Evolutionary conservation across 1,140 invertebrate genomes (phyloP).

Genomic region (Drosophila pseudoobscura): DNA sequence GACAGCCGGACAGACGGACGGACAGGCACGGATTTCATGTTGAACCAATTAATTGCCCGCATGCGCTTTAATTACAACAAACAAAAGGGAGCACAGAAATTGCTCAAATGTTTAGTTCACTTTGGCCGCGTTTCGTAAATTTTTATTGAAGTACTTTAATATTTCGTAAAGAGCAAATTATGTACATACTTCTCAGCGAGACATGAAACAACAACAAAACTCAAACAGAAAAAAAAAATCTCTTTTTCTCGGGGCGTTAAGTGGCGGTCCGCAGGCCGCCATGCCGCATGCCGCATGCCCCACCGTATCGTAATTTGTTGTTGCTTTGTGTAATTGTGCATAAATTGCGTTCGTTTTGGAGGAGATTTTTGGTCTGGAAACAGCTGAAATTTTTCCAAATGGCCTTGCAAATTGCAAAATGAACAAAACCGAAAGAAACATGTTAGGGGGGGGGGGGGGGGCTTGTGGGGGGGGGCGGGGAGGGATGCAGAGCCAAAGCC

Average conservation of each 20-base stretch:
- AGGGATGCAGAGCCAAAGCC: background rate
- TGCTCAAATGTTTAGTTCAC: slow-evolving; percentile 64
- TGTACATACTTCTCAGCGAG: slow-evolving; percentile 58
- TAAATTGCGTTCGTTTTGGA: slow-evolving; percentile 37
- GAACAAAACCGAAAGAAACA: slow-evolving; percentile 10
- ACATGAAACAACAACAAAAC: slow-evolving; percentile 34
- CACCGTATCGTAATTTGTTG: slow-evolving; percentile 35
- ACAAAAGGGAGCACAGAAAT: slow-evolving; percentile 38
- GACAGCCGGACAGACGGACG: slow-evolving; percentile 15
- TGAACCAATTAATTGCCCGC: slow-evolving; percentile 76
- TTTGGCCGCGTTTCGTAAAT: slow-evolving; percentile 39
- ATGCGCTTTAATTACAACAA: slow-evolving; percentile 74
- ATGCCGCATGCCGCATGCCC: background rate
- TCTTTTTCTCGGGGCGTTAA: slow-evolving; percentile 46
- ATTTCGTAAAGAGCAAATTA: slow-evolving; percentile 56
- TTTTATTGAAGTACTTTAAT: slow-evolving; percentile 49
- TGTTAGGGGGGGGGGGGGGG: background rate
- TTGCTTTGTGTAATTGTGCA: slow-evolving; percentile 58
- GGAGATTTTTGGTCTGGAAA: slow-evolving; percentile 40
- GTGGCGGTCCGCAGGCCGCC: slow-evolving; percentile 38
- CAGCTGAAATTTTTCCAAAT: slow-evolving; percentile 60
- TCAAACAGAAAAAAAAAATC: slow-evolving; percentile 13
- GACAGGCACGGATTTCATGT: slow-evolving; percentile 62
- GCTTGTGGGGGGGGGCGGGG: no score
- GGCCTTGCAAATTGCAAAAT: slow-evolving; percentile 39